Evolutionary conservation across 2,113 vertebrate species (phyloP), one percentile per base, ranked within the genome.

Genomic region (Syrrhaptes paradoxus): DNA sequence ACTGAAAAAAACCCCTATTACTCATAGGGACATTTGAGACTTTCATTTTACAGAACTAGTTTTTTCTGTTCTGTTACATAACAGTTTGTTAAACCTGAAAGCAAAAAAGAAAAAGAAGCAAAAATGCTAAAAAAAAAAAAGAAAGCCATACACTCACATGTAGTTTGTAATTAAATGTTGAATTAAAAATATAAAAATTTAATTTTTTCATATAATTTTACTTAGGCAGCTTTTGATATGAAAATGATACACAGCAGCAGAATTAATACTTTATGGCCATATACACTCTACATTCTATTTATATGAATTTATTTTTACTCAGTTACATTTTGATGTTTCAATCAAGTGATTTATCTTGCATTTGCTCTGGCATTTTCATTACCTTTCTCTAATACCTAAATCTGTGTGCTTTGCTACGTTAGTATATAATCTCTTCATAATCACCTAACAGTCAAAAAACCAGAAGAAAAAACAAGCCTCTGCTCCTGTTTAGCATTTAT

Each of bases 341-440:
- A 0, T 22, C 1, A 1, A 62, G 21, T 83, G 66, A 29, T 88
- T 88, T 57, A 49, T 83, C 21, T 54, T 75, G 25, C 32, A 34
- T 75, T 93, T 89, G 31, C n/a, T 57, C 49, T 89, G 72, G 77
- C 31, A 78, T 90, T 88, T 94, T 81, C 82, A 88, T 72, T 92
- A 57, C 43, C 41, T 87, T 83, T 77, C 65, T 94, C 43, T 84
- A 93, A 88, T 80, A 46, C 31, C 15, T 71, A 86, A 86, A 81
- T 59, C 87, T 74, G 20, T 66, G 16, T 74, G 43, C 74, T 85
- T 84, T 49, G 12, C 29, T 91, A 49, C 3, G 4, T 86, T 86
- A 81, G 7, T 48, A 74, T 13, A 83, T 49, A 93, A 90, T 93
- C 55, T 61, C 31, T 78, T 17, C 57, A 10, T 80, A 88, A 91